Base-by-base conservation (phyloP, 2,888 invertebrate species). In the Rhingia rostrata region DNA sequence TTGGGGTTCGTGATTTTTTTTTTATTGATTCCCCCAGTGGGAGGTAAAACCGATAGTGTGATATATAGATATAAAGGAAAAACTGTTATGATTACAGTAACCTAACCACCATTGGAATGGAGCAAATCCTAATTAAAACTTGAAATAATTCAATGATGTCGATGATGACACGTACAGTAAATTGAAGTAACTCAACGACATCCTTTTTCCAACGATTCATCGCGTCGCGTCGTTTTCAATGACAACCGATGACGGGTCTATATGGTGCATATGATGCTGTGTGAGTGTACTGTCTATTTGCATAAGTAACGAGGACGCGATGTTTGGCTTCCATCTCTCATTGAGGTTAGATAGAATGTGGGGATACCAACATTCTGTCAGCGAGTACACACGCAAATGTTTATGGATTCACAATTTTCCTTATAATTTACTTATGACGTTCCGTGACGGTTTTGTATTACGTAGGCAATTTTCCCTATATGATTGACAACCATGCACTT, bases 401-500 rank as follows among this genome's bases (percentile, higher is more conserved):
- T 69, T 72, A 60, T 82, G 70, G 41, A 14, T 66, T 70, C 64
- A 47, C 12, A 56, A 37, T 49, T 61, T 33, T 10, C 12, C 43
- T 53, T 41, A 12, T 41, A 39, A 37, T 53, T 66, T 60, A 49
- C 54, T 49, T 33, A 45, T 33, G 66, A 63, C 63, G 45, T 67
- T 67, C 37, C 72, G 70, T 66, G 82, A 82, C 54, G 66, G 22
- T 41, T 73, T 35, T 61, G 12, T 67, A 61, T 73, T 73, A 73
- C 72, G 82, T 78, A 78, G 82, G 78, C 82, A 83, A 56, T 67
- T 67, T 22, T 73, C 49, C 37, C 22, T 22, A 54, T 37, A 56
- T 83, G 78, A 83, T 78, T 83, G 82, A 83, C 82, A 78, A 35
- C 37, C 54, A 61, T 78, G 78, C 78, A 78, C 67, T 78, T 78